Evolutionary conservation across 2,888 invertebrate species (phyloP).

Genomic region (Amphipoea lucens): DNA sequence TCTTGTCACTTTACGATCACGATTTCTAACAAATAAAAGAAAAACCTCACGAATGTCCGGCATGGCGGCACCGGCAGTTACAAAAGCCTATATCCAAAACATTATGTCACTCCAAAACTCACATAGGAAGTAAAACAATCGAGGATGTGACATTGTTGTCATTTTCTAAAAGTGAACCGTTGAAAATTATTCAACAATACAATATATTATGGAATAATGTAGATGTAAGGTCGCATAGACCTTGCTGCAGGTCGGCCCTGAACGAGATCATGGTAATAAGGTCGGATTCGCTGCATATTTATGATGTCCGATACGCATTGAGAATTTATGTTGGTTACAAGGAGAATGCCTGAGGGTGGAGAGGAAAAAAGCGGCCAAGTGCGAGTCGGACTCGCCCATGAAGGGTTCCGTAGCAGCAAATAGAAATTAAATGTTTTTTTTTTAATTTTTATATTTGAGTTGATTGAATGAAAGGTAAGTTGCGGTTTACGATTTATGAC

Average conservation of each 20-base stretch:
- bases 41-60: background rate
- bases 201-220: constrained; percentile 11
- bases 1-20: background rate
- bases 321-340: background rate
- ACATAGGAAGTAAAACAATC: constrained; percentile 30
- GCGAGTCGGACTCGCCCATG: too few relatives aligned
- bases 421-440: too few relatives aligned
- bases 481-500: too few relatives aligned
- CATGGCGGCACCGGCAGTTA: background rate
- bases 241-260: constrained; percentile 40
- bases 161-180: constrained; percentile 21
- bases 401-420: too few relatives aligned
- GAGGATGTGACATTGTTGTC: constrained; percentile 37
- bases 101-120: background rate
- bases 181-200: constrained; percentile 47
- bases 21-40: background rate
- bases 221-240: constrained; percentile 30
- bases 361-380: background rate
- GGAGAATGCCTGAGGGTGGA: background rate
- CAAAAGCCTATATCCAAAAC: background rate
- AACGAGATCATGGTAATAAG: constrained; percentile 36
- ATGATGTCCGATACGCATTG: background rate
- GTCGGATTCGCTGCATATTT: background rate
- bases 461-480: too few relatives aligned
- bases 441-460: too few relatives aligned